Evolutionary conservation across 2,113 vertebrate species (phyloP).

Genomic region (Ursus arctos): DNA sequence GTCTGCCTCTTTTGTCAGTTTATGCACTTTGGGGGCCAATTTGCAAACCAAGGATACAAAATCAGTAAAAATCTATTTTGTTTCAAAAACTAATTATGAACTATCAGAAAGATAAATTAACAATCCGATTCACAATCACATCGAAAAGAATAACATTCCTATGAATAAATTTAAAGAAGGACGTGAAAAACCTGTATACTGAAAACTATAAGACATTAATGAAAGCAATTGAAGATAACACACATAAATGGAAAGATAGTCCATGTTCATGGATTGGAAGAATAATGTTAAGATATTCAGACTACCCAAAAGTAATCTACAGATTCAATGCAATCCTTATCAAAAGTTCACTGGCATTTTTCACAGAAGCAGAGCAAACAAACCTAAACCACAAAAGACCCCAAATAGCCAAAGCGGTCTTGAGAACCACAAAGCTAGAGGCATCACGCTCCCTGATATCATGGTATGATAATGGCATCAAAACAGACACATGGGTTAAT

Average conservation of each 20-base stretch:
- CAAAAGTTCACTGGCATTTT: neutral
- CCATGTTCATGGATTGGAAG: neutral
- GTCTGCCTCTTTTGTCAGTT: neutral
- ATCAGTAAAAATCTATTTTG: neutral
- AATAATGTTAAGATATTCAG: neutral
- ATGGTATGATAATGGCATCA: neutral
- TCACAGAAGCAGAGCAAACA: neutral
- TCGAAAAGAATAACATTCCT: neutral
- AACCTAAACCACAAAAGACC: neutral
- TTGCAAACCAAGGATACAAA: neutral
- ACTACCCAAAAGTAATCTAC: neutral
- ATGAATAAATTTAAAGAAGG: neutral
- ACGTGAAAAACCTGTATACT: neutral
- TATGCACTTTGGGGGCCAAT: neutral
- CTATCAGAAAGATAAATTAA: neutral
- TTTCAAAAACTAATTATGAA: neutral
- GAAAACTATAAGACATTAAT: neutral
- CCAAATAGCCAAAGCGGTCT: neutral
- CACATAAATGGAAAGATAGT: neutral
- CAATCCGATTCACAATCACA: neutral
- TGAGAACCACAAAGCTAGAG: neutral
- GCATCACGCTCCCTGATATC: neutral
- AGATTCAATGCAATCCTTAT: neutral
- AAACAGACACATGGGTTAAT: neutral
- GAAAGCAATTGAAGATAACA: neutral